These are phyloP conservation scores for Istiophorus platypterus DNA, from an alignment of 2,113 vertebrate genomes.

Conservation along the genomic window DNA sequence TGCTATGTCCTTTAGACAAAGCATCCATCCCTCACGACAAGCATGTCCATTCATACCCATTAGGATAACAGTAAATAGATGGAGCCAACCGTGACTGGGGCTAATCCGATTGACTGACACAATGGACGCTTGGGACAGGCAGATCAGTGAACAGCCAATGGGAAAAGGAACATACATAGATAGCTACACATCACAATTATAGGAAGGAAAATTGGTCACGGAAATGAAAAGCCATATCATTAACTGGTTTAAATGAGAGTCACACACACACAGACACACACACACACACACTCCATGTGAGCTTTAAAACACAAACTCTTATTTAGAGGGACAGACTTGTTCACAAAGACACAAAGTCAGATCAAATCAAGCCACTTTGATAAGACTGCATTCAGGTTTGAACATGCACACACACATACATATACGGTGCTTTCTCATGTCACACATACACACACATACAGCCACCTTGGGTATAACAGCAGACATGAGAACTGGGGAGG, in stretches of 20 bases:
- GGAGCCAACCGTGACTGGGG: constrained; percentile 75
- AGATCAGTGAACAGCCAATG: constrained; percentile 58
- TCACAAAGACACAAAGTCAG: neutral
- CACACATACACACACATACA: constrained; percentile 15
- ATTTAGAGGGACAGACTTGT: constrained; percentile 9
- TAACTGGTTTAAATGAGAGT: constrained; percentile 71
- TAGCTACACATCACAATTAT: constrained; percentile 61
- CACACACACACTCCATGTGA: constrained; percentile 33
- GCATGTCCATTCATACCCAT: constrained; percentile 75
- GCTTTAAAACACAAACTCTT: constrained; percentile 52
- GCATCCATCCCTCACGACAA: constrained; percentile 63
- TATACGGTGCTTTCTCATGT: neutral
- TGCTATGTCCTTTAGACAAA: constrained; percentile 63
- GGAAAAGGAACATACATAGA: constrained; percentile 58
- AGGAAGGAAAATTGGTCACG: constrained; percentile 50
- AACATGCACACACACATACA: constrained; percentile 21
- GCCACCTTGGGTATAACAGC: constrained; percentile 9
- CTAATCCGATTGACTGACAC: constrained; percentile 82
- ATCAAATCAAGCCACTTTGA: constrained; percentile 48
- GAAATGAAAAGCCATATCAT: constrained; percentile 78
- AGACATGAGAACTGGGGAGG: constrained; percentile 48
- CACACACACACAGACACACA: constrained; percentile 59
- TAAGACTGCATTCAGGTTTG: constrained; percentile 38
- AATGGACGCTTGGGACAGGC: constrained; percentile 74
- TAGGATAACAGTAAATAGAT: constrained; percentile 66